Base-by-base conservation (phyloP, 2,888 invertebrate species). In the Marronus borbonicus region DNA sequence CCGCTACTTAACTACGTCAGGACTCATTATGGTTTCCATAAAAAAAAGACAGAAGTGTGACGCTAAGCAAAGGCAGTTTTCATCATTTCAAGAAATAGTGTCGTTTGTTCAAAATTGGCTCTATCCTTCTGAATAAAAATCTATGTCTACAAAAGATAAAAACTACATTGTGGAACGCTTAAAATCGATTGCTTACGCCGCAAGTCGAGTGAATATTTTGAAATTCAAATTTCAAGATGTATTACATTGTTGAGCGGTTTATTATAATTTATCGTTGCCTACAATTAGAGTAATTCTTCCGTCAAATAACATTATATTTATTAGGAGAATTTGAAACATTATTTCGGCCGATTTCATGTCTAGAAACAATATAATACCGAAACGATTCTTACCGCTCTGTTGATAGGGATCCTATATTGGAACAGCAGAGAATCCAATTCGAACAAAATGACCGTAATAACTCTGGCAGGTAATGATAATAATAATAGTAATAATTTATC, bases 261-360 rank as follows among this genome's bases (percentile, higher is more conserved):
- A 66, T 66, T 66, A 20, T 49, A 44, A 66, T 44, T 49, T 66
- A 49, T 49, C 20, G 12, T 17, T 20, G 8, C 28, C 44, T 44
- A 66, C 31, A 31, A 20, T 66, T 62, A 28, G 44, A 49, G 66
- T 20, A 66, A 66, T 66, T 66, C 49, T 49, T 66, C 66, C 44
- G 66, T 66, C 66, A 66, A 66, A 66, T 17, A 44, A 66, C 49
- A 24, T 44, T 66, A 44, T 66, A 66, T 66, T 66, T 66, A 66
- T 66, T 49, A 44, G 49, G 44, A 66, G 64, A 49, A 66, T 49
- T 66, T 66, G 66, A 49, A 60, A 74, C 58, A 62, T 74, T 62
- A 74, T 36, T 74, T 60, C 74, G 44, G 39, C 58, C 44, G 74
- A 44, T 74, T 74, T 74, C 74, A 74, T 74, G 74, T 60, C 74